Evolutionary conservation across 2,797 vertebrate species (phyloP).

Genomic region (Platalea minor): DNA sequence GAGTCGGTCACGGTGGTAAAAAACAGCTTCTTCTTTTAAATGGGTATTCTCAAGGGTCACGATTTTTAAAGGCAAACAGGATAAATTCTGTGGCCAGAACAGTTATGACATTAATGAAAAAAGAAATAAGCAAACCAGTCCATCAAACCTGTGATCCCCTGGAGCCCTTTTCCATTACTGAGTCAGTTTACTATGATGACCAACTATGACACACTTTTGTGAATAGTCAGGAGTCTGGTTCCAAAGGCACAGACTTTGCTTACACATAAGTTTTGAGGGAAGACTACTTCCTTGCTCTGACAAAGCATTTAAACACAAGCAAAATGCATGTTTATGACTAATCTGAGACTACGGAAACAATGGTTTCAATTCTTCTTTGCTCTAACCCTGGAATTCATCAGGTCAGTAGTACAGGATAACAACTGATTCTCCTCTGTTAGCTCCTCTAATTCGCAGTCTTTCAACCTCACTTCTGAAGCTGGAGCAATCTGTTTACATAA

Average conservation of each 20-base stretch:
- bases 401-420: background rate
- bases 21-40: background rate
- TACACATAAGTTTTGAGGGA: background rate
- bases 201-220: background rate
- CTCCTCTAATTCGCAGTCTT: background rate
- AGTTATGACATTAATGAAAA: background rate
- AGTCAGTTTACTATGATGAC: background rate
- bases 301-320: background rate
- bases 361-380: background rate
- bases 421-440: background rate
- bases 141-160: background rate
- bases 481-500: background rate
- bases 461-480: background rate
- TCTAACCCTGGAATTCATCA: background rate
- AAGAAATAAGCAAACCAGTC: background rate
- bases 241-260: background rate
- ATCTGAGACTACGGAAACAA: background rate
- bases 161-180: background rate
- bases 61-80: background rate
- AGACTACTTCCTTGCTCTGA: background rate
- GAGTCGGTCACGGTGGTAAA: background rate
- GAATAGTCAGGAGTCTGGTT: background rate
- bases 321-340: slow-evolving; percentile 7
- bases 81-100: background rate
- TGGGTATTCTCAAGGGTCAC: background rate